These are phyloP conservation scores for Drosophila buzzatii DNA, from an alignment of 2,888 invertebrate genomes.

Conservation along the genomic window DNA sequence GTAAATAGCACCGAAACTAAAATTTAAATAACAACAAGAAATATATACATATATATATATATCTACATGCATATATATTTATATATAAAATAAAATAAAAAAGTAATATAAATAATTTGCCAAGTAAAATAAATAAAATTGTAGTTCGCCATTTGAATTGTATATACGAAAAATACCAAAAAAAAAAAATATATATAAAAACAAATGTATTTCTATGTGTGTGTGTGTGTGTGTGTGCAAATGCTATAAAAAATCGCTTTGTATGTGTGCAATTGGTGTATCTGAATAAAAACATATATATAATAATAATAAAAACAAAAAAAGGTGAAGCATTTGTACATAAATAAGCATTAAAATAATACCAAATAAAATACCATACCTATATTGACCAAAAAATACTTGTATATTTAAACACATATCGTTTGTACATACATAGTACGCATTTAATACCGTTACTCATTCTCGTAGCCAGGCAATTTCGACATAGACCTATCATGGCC, in stretches of 20 bases:
- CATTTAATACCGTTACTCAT: slow-evolving; percentile 31
- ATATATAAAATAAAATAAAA: background rate
- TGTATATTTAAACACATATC: slow-evolving; percentile 24
- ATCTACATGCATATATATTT: no score
- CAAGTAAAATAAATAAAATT: slow-evolving; percentile 7
- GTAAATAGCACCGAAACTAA: slow-evolving; percentile 55
- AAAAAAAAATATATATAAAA: slow-evolving; percentile 8
- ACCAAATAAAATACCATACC: slow-evolving; percentile 21
- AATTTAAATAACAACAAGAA: background rate
- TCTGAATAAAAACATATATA: background rate
- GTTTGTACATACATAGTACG: slow-evolving; percentile 13
- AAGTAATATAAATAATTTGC: slow-evolving; percentile 17
- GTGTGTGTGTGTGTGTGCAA: slow-evolving; percentile 8
- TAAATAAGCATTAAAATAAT: slow-evolving; percentile 14
- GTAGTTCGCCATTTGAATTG: slow-evolving; percentile 47
- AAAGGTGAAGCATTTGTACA: slow-evolving; percentile 24
- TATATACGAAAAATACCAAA: slow-evolving; percentile 38
- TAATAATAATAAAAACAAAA: background rate
- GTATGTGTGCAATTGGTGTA: slow-evolving; percentile 19
- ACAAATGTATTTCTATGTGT: slow-evolving; percentile 4
- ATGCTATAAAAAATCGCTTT: slow-evolving; percentile 30
- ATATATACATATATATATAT: background rate
- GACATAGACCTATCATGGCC: slow-evolving; percentile 30
- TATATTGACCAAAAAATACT: slow-evolving; percentile 13
- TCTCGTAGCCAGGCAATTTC: slow-evolving; percentile 48